A percentile compares a stretch with the other conserved stretches of the same genome.
Evolutionary conservation across 2,113 vertebrate genomes (phyloP).

Genomic region (Aphelocoma coerulescens): DNA sequence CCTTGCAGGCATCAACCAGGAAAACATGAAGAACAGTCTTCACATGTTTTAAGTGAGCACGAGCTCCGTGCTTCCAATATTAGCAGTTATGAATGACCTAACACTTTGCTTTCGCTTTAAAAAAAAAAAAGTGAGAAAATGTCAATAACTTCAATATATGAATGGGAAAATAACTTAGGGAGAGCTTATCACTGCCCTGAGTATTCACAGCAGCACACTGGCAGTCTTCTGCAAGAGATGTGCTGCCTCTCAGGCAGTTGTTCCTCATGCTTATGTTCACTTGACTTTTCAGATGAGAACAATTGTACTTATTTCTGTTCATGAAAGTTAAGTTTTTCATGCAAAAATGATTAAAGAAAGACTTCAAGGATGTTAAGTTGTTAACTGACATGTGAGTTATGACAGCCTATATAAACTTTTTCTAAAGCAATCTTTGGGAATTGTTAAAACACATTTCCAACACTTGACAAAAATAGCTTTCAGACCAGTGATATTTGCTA

Average conservation of each 20-base stretch:
- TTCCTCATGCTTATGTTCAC: not conserved
- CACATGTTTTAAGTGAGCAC: not conserved
- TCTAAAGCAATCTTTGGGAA: constrained; percentile 43
- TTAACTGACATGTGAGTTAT: constrained; percentile 47
- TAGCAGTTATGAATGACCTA: not conserved
- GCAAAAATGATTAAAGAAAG: constrained; percentile 7
- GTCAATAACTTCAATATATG: not conserved
- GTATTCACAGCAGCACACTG: not conserved
- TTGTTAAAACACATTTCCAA: constrained; percentile 49
- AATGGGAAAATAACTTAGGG: not conserved
- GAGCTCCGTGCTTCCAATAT: not conserved
- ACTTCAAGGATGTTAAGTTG: constrained; percentile 19
- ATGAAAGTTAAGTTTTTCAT: not conserved
- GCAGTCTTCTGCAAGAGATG: not conserved
- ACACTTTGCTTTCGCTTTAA: not conserved
- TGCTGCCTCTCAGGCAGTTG: not conserved
- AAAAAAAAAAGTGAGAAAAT: not conserved
- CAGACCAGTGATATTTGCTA: constrained; percentile 44
- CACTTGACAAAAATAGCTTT: constrained; percentile 40
- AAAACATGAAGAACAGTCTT: not conserved
- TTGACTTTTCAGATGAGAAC: not conserved
- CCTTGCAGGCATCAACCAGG: not conserved
- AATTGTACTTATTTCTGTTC: constrained; percentile 16
- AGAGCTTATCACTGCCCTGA: not conserved
- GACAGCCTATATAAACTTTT: constrained; percentile 41